Percentiles rank a stretch among this genome's conserved stretches.
Conservation (phyloP, 2,888 invertebrate genomes). For the Dryobotodes eremita region DNA sequence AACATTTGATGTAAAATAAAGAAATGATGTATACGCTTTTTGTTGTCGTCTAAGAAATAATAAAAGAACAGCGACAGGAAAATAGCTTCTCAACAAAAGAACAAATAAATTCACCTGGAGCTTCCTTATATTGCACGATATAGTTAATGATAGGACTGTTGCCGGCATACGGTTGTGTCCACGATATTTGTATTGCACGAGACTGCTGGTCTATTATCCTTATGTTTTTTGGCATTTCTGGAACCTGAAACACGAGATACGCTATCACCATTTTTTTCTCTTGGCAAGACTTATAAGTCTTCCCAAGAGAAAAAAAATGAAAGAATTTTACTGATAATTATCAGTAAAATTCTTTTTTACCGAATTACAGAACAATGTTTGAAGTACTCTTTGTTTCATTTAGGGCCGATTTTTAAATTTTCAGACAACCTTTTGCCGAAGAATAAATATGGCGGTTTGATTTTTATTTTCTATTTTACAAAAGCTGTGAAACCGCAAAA, state of each 20-base stretch:
- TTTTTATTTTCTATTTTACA: neutral
- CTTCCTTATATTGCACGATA: conserved; percentile 97
- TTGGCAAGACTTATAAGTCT: neutral
- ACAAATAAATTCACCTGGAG: conserved; percentile 91
- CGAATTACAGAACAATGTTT: neutral
- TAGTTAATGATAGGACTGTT: conserved; percentile 97
- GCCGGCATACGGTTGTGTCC: conserved; percentile 97
- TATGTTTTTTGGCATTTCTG: conserved; percentile 97
- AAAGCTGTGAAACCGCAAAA: neutral
- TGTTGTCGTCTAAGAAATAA: neutral
- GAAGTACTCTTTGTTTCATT: neutral
- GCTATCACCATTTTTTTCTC: neutral
- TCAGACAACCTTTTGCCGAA: neutral
- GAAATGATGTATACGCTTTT: neutral
- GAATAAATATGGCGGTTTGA: neutral
- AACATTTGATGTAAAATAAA: neutral
- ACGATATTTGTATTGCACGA: conserved; percentile 95
- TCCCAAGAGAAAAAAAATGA: no score
- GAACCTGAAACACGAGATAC: conserved; percentile 90
- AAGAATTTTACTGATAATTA: no score
- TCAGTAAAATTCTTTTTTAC: neutral
- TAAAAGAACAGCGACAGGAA: neutral
- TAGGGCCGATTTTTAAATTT: neutral
- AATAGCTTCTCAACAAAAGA: neutral
- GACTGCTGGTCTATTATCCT: conserved; percentile 96